Base-by-base conservation (phyloP, 2,888 invertebrate genomes). In the Micropterix aruncella region DNA sequence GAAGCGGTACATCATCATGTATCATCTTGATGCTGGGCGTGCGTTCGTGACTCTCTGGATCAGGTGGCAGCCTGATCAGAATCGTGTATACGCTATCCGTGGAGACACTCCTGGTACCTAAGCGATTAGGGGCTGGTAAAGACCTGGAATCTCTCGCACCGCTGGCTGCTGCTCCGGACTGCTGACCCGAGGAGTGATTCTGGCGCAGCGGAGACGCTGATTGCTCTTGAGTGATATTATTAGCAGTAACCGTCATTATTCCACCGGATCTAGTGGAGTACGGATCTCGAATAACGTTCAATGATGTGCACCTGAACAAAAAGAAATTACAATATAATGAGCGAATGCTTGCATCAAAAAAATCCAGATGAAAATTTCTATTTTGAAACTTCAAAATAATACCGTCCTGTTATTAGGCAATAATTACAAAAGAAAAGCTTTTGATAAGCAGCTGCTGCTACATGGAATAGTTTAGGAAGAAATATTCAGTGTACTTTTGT, bases 11-110 rank as follows among this genome's bases (percentile, higher is more conserved):
- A 57, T 82, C 82, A 56, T 84, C 84, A 46, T 85, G 82, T 52
- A 89, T 89, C 88, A 91, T 89, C 63, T 86, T 89, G 54, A 92
- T 91, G 48, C 86, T 85, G 44, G 90, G 83, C 18, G 63, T 63
- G 43, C 67, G 65, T 56, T 77, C 73, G 47, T 65, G 63, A 49
- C 67, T 65, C 48, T 78, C 77, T 37, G 74, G 70, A 48, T 76
- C 74, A 3, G 72, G 67, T 15, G 92, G 90, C 53, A 95, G 71
- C 55, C 86, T 77, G 56, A 95, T 95, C 50, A 95, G 71, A 57
- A 95, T 94, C 46, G 94, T 94, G 71, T 94, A 95, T 38, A 93
- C 89, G 36, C 81, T 81, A 56, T 83, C 83, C 52, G 78, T 80
- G 43, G 82, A 81, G 7, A 77, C 74, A 43, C 75, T 66, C 49